These are phyloP conservation scores for Gopherus flavomarginatus DNA, from an alignment of 2,113 vertebrate species.

Conservation along the genomic window DNA sequence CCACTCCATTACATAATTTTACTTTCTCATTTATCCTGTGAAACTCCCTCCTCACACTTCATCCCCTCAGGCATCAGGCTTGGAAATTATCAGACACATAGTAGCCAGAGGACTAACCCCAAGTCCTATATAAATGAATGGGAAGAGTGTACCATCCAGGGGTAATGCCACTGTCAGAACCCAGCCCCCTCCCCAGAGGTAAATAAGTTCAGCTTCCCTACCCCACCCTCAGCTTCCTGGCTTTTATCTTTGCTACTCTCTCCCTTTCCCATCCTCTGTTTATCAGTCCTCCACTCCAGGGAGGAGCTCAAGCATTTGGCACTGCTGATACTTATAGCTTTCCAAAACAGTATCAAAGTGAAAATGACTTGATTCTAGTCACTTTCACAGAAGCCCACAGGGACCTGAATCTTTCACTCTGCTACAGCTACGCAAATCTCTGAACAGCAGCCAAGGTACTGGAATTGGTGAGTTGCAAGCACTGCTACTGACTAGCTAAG, in stretches of 20 bases:
- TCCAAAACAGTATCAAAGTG: neutral
- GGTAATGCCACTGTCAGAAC: fast-evolving
- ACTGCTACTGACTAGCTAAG: neutral
- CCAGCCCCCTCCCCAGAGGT: neutral
- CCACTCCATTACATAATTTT: neutral
- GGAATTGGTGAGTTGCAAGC: neutral
- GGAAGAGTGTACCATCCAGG: neutral
- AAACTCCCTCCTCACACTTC: neutral
- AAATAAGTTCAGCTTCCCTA: neutral
- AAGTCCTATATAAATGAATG: neutral
- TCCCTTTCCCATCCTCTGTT: neutral
- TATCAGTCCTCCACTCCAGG: too few species aligned
- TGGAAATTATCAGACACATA: neutral
- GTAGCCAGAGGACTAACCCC: neutral
- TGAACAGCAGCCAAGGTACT: neutral
- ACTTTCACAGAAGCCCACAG: neutral
- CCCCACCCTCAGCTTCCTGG: neutral
- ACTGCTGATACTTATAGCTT: neutral
- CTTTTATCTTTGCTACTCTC: neutral
- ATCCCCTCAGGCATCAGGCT: neutral
- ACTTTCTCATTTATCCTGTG: neutral
- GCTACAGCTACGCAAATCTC: neutral
- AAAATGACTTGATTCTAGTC: too few species aligned
- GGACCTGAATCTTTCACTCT: neutral
- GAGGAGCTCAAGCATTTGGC: neutral